Percentiles rank a stretch among this genome's conserved stretches.
These are phyloP conservation scores for Nanorana parkeri DNA, from an alignment of 2,113 vertebrate genomes.

Conservation along the genomic window DNA sequence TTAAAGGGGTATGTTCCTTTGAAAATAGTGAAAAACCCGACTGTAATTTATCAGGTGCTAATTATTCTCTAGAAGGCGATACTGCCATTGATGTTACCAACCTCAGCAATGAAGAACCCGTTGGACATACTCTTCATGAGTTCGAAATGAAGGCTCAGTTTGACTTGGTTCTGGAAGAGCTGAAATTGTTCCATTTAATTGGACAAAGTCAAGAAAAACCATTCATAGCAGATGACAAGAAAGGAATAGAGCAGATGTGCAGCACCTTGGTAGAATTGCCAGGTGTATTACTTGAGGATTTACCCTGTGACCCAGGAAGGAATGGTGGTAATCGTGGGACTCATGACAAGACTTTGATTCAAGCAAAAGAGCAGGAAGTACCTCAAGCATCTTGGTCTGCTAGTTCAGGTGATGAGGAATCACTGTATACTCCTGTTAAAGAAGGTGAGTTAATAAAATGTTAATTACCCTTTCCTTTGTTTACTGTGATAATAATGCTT, in stretches of 20 bases:
- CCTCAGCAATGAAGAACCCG: background rate
- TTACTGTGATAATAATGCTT: too few relatives aligned
- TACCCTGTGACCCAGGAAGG: background rate
- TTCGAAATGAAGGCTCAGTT: slow-evolving; percentile 42
- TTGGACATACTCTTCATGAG: background rate
- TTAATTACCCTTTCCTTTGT: too few relatives aligned
- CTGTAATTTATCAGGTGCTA: too few relatives aligned
- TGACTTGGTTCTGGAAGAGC: slow-evolving; percentile 46
- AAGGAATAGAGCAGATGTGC: background rate
- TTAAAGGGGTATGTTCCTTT: background rate
- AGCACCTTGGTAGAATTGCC: background rate
- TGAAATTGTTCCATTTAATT: slow-evolving; percentile 36
- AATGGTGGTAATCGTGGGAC: background rate
- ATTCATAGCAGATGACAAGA: background rate
- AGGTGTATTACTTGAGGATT: background rate
- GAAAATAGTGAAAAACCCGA: too few relatives aligned
- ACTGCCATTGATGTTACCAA: background rate
- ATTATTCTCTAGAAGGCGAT: too few relatives aligned
- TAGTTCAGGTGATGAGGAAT: slow-evolving; percentile 1
- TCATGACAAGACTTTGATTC: background rate
- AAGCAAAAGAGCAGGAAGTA: background rate
- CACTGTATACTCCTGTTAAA: slow-evolving; percentile 1
- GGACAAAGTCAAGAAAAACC: background rate
- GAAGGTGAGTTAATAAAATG: background rate
- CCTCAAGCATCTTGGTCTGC: background rate